Conservation (phyloP, 2,113 vertebrate genomes). For the Ibidorhyncha struthersii region DNA sequence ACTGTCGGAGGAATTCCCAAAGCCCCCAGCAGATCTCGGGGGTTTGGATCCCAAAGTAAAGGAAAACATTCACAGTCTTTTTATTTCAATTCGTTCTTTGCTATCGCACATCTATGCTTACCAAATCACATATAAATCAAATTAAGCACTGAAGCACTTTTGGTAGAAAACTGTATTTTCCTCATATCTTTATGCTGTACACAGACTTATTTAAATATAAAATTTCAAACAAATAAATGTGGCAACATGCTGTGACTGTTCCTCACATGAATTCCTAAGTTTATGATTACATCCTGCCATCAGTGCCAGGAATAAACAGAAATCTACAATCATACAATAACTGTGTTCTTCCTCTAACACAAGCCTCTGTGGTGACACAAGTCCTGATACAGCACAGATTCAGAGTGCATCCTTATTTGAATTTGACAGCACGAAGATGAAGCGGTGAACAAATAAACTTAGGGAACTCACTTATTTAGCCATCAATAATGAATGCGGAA, state of each 20-base stretch:
- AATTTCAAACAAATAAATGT: not conserved
- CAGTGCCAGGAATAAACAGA: not conserved
- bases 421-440: not conserved
- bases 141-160: not conserved
- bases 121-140: too few relatives aligned
- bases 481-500: fast-evolving
- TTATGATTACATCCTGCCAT: too few relatives aligned
- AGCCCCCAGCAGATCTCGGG: too few relatives aligned
- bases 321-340: not conserved
- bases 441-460: not conserved
- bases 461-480: not conserved
- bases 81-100: too few relatives aligned
- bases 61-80: too few relatives aligned
- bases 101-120: too few relatives aligned
- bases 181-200: not conserved
- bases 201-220: not conserved
- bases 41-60: too few relatives aligned
- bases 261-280: too few relatives aligned
- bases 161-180: not conserved
- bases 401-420: not conserved
- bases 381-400: fast-evolving
- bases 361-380: not conserved
- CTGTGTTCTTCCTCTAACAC: not conserved
- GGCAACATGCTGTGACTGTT: too few relatives aligned
- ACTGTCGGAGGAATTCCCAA: too few relatives aligned